Base-by-base conservation (phyloP, 2,113 vertebrate genomes). In the Motacilla tschutschensis region DNA sequence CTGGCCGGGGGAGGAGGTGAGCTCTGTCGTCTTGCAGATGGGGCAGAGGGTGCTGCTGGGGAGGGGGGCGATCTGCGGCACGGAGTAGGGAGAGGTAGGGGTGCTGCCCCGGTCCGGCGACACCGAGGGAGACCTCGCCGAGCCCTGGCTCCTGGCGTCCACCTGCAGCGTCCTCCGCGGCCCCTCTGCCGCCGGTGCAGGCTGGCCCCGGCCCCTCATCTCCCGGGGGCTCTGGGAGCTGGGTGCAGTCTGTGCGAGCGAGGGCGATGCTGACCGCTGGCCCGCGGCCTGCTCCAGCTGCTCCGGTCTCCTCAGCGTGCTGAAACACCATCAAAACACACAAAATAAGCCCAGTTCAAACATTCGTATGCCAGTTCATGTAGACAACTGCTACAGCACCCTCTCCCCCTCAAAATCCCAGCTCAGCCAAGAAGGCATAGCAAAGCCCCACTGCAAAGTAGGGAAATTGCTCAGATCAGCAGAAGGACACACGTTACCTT, bases 41-140 rank as follows among this genome's bases (percentile, higher is more conserved):
- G 99, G 99, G 91, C 99, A 99, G 87, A 99, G 97, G 31, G 98
- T 99, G 94, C 99, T 99, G 98, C 98, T 99, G 93, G 99, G 99
- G 93, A 99, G 98, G 35, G 99, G 99, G 14, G 99, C 99, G 2
- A 99, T 99, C 97, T 99, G 99, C 20, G 99, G 99, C 88, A 99
- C 96, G 5, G 98, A 99, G 96, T 99, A 99, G 36, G 99, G 99
- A 36, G 99, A 99, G 31, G 98, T 98, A 66, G 99, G 98, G 73
- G 98, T 98, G 67, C 98, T 99, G 96, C 98, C 97, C 85, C 98
- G 96, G 75, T 99, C 98, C 0, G 99, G 99, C 1, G 99, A 99
- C 66, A 93, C 98, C 0, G 98, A 98, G 9, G 97, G 97, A 28
- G 97, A 97, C 26, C 95, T 95, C 57, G 97, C 97, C 4, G 95